Base-by-base conservation (phyloP, 37 sponge, comb jelly and placozoan genomes). In the Ephydatia muelleri region DNA sequence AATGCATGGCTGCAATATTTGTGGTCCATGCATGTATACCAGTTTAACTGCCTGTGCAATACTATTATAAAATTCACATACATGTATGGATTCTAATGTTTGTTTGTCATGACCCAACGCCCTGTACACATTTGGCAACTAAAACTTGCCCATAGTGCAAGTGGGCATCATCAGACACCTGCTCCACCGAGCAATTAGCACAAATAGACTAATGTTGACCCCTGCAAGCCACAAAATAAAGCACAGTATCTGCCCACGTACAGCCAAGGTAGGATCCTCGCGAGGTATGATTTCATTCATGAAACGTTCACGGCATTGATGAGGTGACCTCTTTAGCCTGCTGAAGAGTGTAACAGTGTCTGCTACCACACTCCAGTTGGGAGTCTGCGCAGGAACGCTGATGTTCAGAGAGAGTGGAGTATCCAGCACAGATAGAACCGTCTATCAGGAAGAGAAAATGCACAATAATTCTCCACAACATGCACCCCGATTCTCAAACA, bases 331-430 rank as follows among this genome's bases (percentile, higher is more conserved):
- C 68, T 73, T 88, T 57, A 78, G 73, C 49, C 81, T 85, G 26
- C 92, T 77, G 6, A 84, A 72, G 19, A 88, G 49, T 37, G 93
- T 88, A 57, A 88, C 89, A 14, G 93, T 39, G 80, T 97, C 96
- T 40, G 94, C 82, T 11, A 97, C 83, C 21, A 97, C 79, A 70
- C 85, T 80, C 93, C 96, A 97, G 92, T 97, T 97, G 35, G 94
- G 93, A 8, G 83, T 88, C 72, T 95, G 96, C 2, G 91, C 96
- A 25, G 91, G 94, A 27, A 88, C 87, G 23, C 48, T 83, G 70
- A 91, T 84, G 29, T 87, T 90, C 37, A 95, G 89, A 64, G 78
- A 80, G 37, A 95, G 76, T 21, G 91, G 91, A 40, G 93, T 76
- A 67, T 95, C 96, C 68, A 90, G 85, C 36, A 92, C 76, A 26